Percentiles rank a stretch among this genome's conserved stretches.
Evolutionary conservation across 2,797 vertebrate genomes (phyloP).

Genomic region (Neostethus bicornis): DNA sequence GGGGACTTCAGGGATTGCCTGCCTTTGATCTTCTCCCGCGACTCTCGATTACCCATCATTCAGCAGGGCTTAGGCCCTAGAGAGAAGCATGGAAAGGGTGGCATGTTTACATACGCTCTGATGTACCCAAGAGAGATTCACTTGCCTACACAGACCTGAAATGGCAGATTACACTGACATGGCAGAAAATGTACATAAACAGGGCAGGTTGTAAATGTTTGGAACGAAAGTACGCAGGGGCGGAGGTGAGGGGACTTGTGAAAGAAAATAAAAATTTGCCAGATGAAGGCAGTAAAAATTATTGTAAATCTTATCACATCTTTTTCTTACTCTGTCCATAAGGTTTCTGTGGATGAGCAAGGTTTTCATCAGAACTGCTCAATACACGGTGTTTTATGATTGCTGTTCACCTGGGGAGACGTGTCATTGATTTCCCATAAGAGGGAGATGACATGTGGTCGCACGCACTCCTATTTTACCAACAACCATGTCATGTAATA

Average conservation of each 20-base stretch:
- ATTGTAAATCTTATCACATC: conserved; percentile 30
- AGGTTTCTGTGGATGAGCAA: conserved; percentile 44
- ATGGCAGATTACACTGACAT: conserved; percentile 57
- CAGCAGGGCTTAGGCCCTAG: conserved; percentile 55
- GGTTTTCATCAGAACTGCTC: conserved; percentile 60
- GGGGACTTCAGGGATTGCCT: conserved; percentile 61
- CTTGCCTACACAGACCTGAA: conserved; percentile 53
- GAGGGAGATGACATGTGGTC: conserved; percentile 69
- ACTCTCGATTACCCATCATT: conserved; percentile 76
- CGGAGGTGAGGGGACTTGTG: neutral
- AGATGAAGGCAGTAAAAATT: conserved; percentile 24
- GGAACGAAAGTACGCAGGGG: conserved; percentile 6
- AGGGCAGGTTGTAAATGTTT: conserved; percentile 36
- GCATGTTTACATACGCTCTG: conserved; percentile 64
- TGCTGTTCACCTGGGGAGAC: conserved; percentile 63
- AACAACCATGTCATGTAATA: conserved; percentile 63
- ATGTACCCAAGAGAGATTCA: conserved; percentile 58
- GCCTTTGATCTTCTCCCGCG: conserved; percentile 72
- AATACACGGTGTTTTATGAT: conserved; percentile 63
- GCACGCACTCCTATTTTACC: conserved; percentile 66
- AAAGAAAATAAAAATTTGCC: conserved; percentile 28
- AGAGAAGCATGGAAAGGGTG: conserved; percentile 56
- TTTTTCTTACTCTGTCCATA: conserved; percentile 13
- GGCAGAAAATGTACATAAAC: conserved; percentile 16
- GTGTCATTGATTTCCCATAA: conserved; percentile 76